A percentile compares a stretch with the other conserved stretches of the same genome.
phyloP scores from a whole-genome alignment of 1,140 invertebrate species.

The Penaeus japonicus region DNA sequence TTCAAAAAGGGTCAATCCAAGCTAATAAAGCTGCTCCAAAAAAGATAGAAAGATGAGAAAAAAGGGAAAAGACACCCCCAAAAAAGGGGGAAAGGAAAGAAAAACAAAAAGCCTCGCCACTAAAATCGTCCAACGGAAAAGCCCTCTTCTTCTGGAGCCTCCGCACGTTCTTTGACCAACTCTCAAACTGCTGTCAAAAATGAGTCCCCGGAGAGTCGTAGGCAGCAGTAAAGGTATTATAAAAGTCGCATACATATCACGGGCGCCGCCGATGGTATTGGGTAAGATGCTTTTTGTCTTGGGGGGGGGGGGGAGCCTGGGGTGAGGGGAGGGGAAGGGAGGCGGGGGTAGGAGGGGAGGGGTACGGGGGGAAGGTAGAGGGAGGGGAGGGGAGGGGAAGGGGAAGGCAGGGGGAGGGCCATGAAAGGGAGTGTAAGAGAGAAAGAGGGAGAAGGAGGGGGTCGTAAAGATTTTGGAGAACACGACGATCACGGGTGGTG shows the following conservation, averaged over 20 bases:
- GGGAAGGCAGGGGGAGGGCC: neutral
- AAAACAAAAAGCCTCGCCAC: conserved; percentile 17
- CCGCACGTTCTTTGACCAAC: conserved; percentile 48
- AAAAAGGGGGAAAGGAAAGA: neutral
- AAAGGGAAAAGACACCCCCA: too few species aligned
- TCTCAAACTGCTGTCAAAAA: conserved; percentile 55
- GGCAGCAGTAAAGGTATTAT: conserved; percentile 53
- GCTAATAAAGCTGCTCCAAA: too few species aligned
- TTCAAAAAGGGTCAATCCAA: too few species aligned
- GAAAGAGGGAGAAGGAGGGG: neutral
- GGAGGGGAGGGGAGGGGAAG: neutral
- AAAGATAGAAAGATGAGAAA: neutral
- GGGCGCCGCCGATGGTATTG: conserved; percentile 4
- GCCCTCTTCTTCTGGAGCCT: neutral
- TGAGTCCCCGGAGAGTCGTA: conserved; percentile 34
- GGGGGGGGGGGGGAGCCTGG: neutral
- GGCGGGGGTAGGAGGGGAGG: neutral
- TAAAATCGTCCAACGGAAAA: conserved; percentile 3
- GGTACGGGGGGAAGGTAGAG: neutral
- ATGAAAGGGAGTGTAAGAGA: neutral
- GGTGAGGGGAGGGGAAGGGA: neutral
- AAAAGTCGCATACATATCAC: conserved; percentile 51
- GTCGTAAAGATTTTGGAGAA: neutral
- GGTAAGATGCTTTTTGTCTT: conserved; percentile 22
- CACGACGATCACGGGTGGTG: neutral